These are phyloP conservation scores for Ips typographus DNA, from an alignment of 1,140 invertebrate species.

Conservation along the genomic window DNA sequence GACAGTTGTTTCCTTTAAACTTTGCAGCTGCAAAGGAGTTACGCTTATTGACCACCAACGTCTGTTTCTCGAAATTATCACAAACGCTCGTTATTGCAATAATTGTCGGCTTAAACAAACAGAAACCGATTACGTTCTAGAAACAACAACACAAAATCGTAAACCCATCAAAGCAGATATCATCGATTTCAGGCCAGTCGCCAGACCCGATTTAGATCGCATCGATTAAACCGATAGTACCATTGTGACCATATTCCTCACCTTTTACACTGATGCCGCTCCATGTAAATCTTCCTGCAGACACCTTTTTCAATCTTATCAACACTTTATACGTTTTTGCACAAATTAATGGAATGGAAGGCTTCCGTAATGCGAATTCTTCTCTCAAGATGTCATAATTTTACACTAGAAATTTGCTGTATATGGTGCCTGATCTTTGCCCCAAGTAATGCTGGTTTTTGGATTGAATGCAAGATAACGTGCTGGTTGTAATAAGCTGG, in stretches of 20 bases:
- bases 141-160: conserved; percentile 15
- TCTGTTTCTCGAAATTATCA: conserved; percentile 14
- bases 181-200: conserved; percentile 21
- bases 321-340: no score
- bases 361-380: no score
- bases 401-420: no score
- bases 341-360: no score
- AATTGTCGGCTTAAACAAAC: conserved; percentile 6
- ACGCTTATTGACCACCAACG: conserved; percentile 36
- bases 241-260: conserved; percentile 21
- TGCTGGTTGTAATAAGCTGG: no score
- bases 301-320: conserved; percentile 25
- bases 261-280: conserved; percentile 13
- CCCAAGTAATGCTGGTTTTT: no score
- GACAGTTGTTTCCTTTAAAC: conserved; percentile 40
- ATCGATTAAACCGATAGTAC: conserved; percentile 20
- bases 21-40: conserved; percentile 40
- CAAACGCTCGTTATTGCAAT: neutral
- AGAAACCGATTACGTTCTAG: neutral
- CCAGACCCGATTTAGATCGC: conserved; percentile 24
- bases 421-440: no score
- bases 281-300: conserved; percentile 21
- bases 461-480: no score
- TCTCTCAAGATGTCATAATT: no score
- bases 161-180: conserved; percentile 19